Evolutionary conservation across 2,113 vertebrate genomes (phyloP).

Genomic region (Phalacrocorax pelagicus): DNA sequence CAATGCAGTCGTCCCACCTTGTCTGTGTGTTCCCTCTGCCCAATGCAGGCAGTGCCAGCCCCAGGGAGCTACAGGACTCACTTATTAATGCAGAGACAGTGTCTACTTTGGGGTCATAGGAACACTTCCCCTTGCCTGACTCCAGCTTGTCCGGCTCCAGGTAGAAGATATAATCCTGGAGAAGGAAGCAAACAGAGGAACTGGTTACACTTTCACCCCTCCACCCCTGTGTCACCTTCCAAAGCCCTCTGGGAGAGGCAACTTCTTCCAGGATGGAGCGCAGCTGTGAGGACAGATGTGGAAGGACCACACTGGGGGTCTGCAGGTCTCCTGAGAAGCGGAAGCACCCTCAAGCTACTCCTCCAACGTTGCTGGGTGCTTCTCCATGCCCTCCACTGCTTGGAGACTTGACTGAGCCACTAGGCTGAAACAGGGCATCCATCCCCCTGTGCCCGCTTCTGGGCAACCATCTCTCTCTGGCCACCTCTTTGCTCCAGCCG

Average conservation of each 20-base stretch:
- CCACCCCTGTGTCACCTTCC: not conserved
- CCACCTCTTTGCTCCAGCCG: not conserved
- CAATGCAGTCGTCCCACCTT: not conserved
- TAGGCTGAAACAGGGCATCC: not conserved
- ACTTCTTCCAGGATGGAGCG: not conserved
- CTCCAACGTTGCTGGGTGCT: not conserved
- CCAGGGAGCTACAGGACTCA: constrained; percentile 73
- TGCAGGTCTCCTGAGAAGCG: not conserved
- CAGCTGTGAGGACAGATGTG: accelerated
- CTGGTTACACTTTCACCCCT: not conserved
- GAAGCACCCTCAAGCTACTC: not conserved
- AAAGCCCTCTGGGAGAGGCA: not conserved
- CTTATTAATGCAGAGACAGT: constrained; percentile 96
- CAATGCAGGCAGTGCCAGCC: accelerated
- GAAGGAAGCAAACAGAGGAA: constrained; percentile 17
- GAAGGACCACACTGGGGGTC: not conserved
- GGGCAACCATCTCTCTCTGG: not conserved
- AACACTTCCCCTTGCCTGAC: constrained; percentile 98
- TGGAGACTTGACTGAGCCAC: not conserved
- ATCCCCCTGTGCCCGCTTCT: not conserved
- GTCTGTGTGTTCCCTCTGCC: not conserved
- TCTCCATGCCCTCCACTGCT: not conserved
- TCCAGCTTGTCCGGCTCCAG: constrained; percentile 95
- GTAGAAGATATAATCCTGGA: constrained; percentile 95
- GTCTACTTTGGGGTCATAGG: constrained; percentile 97